These are phyloP conservation scores for Neomicropteryx cornuta DNA, from an alignment of 1,140 invertebrate species.

Conservation along the genomic window DNA sequence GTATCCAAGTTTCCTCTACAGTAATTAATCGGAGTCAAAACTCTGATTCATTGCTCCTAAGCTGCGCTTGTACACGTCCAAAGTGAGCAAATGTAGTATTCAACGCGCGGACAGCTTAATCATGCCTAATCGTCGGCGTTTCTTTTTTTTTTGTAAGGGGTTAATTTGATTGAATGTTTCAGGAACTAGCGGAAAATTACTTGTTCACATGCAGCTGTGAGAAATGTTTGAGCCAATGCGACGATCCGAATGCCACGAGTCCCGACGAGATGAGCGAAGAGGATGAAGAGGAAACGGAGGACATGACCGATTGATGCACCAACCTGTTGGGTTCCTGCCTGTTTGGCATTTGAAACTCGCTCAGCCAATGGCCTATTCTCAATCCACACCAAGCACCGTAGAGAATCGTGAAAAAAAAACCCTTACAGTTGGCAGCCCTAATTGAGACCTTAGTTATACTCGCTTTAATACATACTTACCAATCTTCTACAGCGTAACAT, in stretches of 20 bases:
- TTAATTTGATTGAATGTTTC: slow-evolving; percentile 17
- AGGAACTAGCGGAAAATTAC: slow-evolving; percentile 70
- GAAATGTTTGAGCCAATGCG: slow-evolving; percentile 62
- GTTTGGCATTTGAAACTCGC: slow-evolving; percentile 20
- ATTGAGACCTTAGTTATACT: too few species aligned
- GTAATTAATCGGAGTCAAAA: slow-evolving; percentile 2
- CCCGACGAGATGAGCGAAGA: slow-evolving; percentile 53
- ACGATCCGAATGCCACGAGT: slow-evolving; percentile 74
- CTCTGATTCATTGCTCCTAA: slow-evolving; percentile 2
- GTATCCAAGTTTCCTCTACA: background rate
- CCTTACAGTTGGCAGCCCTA: too few species aligned
- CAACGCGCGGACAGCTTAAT: too few species aligned
- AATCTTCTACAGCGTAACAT: too few species aligned
- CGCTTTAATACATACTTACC: too few species aligned
- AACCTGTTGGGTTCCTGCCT: slow-evolving; percentile 36
- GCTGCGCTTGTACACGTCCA: background rate
- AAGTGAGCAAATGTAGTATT: background rate
- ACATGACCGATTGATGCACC: slow-evolving; percentile 40
- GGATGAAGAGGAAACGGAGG: slow-evolving; percentile 40
- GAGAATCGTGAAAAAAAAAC: too few species aligned
- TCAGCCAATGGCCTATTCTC: too few species aligned
- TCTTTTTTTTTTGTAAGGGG: too few species aligned
- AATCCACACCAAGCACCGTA: too few species aligned
- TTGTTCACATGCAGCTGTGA: slow-evolving; percentile 73
- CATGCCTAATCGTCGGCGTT: too few species aligned